A percentile compares a stretch with the other conserved stretches of the same genome.
Conservation (phyloP, 2,888 invertebrate species). For the Trypoxylon attenuatum region DNA sequence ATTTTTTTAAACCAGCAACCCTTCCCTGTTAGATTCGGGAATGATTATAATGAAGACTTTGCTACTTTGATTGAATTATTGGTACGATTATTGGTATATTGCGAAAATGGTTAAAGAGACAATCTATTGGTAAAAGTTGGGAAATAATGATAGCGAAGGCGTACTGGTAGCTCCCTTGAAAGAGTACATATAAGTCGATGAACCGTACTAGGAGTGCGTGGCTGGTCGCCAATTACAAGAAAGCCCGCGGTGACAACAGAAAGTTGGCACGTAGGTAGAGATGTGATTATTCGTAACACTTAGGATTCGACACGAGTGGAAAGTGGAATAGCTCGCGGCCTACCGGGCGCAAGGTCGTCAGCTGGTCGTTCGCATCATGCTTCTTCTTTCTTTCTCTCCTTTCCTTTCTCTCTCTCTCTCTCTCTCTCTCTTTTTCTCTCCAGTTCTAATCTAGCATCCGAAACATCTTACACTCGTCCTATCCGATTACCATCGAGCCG, state of each 20-base stretch:
- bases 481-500: not conserved
- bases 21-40: no score
- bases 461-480: not conserved
- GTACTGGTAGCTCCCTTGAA: not conserved
- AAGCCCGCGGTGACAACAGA: not conserved
- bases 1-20: no score
- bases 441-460: not conserved
- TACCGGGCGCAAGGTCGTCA: constrained; percentile 32
- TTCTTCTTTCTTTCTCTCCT: not conserved
- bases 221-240: not conserved
- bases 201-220: not conserved
- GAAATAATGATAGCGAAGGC: not conserved
- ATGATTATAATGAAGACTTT: no score
- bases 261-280: not conserved
- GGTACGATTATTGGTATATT: no score
- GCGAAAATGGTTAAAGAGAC: no score
- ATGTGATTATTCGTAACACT: constrained; percentile 1
- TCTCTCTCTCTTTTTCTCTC: not conserved
- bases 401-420: not conserved
- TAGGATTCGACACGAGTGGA: constrained; percentile 29
- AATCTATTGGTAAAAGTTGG: no score
- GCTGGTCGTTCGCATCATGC: constrained; percentile 12
- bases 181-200: not conserved
- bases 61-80: no score
- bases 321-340: constrained; percentile 30